phyloP scores from a whole-genome alignment of 2,888 invertebrate genomes.

The Teleiodes luculella region DNA sequence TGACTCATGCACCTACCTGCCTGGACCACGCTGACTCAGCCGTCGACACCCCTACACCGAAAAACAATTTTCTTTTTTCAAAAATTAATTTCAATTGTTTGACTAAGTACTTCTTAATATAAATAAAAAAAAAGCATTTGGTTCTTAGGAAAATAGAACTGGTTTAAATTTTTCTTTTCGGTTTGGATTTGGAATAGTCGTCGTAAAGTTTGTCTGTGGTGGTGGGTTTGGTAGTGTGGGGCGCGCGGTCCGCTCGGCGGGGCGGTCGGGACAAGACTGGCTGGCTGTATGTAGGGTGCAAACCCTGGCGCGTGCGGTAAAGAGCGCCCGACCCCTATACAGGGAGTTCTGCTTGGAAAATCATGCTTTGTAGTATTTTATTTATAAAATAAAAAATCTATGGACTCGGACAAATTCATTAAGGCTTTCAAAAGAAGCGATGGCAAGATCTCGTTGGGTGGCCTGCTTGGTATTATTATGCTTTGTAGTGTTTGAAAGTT shows the following conservation, averaged over 20 bases:
- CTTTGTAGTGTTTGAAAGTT: no score
- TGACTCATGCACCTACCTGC: conserved; percentile 62
- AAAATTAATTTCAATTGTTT: no score
- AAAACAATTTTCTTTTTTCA: conserved; percentile 20
- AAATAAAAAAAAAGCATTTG: not conserved
- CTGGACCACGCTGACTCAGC: conserved; percentile 67
- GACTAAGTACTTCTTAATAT: not conserved
- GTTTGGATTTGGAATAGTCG: conserved; percentile 15
- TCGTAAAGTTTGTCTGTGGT: conserved; percentile 18
- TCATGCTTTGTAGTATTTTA: no score
- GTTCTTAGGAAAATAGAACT: conserved; percentile 12
- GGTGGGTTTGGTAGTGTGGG: conserved; percentile 41
- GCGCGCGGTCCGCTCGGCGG: conserved; percentile 69
- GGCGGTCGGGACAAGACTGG: conserved; percentile 68
- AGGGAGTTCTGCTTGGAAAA: no score
- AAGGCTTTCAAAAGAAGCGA: no score
- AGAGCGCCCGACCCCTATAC: conserved; percentile 49
- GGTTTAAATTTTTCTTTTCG: not conserved
- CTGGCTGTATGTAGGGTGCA: conserved; percentile 54
- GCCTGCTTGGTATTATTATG: no score
- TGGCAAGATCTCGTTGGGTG: no score
- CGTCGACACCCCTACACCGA: conserved; percentile 60
- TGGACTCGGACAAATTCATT: no score
- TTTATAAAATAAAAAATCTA: no score
- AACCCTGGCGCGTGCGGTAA: conserved; percentile 58